These are phyloP conservation scores for Epinotia brunnichana DNA, from an alignment of 2,888 invertebrate species.

Conservation along the genomic window DNA sequence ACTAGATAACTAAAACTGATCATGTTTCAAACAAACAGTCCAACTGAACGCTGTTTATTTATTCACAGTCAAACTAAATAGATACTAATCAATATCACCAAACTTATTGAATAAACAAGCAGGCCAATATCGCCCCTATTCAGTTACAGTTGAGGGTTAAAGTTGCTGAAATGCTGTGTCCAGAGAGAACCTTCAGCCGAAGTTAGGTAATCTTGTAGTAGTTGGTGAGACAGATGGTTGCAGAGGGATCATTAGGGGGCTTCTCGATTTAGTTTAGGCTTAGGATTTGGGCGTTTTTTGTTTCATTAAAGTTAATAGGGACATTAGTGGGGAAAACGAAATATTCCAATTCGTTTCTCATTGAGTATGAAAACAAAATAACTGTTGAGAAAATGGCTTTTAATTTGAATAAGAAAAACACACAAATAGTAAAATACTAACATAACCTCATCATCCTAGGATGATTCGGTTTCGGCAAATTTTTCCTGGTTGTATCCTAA, in stretches of 20 bases:
- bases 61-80: conserved; percentile 40
- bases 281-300: conserved; percentile 26
- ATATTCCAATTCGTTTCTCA: too few relatives aligned
- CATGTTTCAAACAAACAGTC: conserved; percentile 17
- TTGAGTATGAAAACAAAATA: too few relatives aligned
- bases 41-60: conserved; percentile 34
- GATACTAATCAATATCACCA: conserved; percentile 40
- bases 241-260: conserved; percentile 53
- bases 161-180: conserved; percentile 1
- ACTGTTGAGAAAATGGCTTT: too few relatives aligned
- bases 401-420: too few relatives aligned
- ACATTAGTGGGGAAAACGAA: neutral
- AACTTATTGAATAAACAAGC: conserved; percentile 36
- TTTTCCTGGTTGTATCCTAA: too few relatives aligned
- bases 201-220: conserved; percentile 44
- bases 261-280: conserved; percentile 45
- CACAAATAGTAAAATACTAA: too few relatives aligned
- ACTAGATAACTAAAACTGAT: conserved; percentile 18
- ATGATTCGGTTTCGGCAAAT: too few relatives aligned
- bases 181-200: conserved; percentile 19
- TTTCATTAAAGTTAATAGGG: conserved; percentile 18
- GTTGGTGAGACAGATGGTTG: conserved; percentile 53
- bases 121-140: neutral
- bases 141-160: neutral
- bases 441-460: too few relatives aligned